Percentiles rank a stretch among this genome's conserved stretches.
Evolutionary conservation across 2,797 vertebrate species (phyloP).

Genomic region (Linurgus olivaceus): DNA sequence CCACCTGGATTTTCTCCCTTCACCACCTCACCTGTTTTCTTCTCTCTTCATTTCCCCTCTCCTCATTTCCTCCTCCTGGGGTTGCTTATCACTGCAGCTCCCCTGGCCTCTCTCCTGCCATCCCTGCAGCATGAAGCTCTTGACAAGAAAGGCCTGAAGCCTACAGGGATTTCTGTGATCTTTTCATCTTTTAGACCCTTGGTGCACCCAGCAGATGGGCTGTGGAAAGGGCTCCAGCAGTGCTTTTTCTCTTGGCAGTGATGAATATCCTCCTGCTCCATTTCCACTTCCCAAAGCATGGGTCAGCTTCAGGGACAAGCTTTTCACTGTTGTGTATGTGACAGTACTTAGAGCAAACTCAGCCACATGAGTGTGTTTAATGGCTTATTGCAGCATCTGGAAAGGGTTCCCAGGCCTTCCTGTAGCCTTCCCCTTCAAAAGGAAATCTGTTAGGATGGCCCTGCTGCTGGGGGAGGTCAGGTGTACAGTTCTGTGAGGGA

Average conservation of each 20-base stretch:
- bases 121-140: background rate
- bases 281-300: background rate
- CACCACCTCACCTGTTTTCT: background rate
- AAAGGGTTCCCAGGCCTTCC: background rate
- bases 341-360: background rate
- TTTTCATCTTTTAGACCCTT: background rate
- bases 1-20: background rate
- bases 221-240: background rate
- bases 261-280: background rate
- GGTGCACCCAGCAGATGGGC: background rate
- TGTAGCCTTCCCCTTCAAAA: background rate
- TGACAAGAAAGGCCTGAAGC: background rate
- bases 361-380: background rate
- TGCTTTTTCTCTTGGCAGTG: background rate
- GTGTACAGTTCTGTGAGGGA: background rate
- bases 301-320: background rate
- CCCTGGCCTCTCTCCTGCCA: accelerated
- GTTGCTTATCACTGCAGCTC: background rate
- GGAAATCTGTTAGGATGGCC: background rate
- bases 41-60: background rate
- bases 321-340: background rate
- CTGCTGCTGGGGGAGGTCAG: background rate
- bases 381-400: background rate
- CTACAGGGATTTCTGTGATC: background rate
- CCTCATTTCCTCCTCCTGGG: background rate